phyloP scores from a whole-genome alignment of 1,140 invertebrate genomes.

The Pissodes strobi region DNA sequence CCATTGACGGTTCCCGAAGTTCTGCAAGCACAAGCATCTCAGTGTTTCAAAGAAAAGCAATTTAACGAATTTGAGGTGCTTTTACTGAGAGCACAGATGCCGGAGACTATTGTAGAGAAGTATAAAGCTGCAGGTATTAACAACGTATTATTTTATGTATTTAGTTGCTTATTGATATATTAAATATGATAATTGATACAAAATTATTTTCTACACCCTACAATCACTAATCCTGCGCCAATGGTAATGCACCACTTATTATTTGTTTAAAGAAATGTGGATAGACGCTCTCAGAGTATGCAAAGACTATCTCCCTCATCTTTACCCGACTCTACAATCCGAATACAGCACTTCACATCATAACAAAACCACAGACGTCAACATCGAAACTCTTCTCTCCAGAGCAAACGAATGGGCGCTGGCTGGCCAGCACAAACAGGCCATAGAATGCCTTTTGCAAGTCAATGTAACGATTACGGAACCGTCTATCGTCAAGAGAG shows the following conservation, averaged over 20 bases:
- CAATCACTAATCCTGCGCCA: not conserved
- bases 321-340: constrained; percentile 71
- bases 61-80: constrained; percentile 84
- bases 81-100: constrained; percentile 86
- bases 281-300: constrained; percentile 93
- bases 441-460: constrained; percentile 64
- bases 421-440: constrained; percentile 70
- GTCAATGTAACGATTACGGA: constrained; percentile 62
- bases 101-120: constrained; percentile 89
- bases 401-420: constrained; percentile 81
- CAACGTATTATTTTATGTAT: too few relatives aligned
- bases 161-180: too few relatives aligned
- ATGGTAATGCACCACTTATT: too few relatives aligned
- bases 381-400: constrained; percentile 63
- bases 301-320: constrained; percentile 89
- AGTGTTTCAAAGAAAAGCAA: constrained; percentile 75
- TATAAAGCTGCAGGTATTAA: constrained; percentile 82
- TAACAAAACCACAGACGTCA: constrained; percentile 56
- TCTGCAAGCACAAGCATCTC: constrained; percentile 78
- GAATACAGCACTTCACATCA: constrained; percentile 57
- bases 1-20: constrained; percentile 85
- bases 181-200: too few relatives aligned
- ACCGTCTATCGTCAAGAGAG: constrained; percentile 65
- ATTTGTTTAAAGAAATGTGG: constrained; percentile 73
- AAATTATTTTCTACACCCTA: not conserved